Evolutionary conservation across 1,140 invertebrate genomes (phyloP).

Genomic region (Aradophagus sp.): DNA sequence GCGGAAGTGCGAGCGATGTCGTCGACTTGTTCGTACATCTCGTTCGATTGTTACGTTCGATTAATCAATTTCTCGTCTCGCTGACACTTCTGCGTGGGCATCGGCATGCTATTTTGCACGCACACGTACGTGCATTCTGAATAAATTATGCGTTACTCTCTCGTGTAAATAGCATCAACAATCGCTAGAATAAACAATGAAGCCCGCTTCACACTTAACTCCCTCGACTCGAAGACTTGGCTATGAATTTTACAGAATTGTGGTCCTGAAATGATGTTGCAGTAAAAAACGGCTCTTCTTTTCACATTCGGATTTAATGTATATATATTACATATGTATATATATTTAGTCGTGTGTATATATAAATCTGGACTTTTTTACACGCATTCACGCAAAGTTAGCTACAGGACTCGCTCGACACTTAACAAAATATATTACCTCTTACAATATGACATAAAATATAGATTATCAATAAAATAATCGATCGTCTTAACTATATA

Average conservation of each 20-base stretch:
- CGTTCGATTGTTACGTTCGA: slow-evolving; percentile 25
- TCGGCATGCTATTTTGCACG: slow-evolving; percentile 11
- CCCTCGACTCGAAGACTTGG: slow-evolving; percentile 32
- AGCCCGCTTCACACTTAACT: slow-evolving; percentile 67
- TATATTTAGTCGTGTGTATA: slow-evolving; percentile 4
- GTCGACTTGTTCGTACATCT: too few relatives aligned
- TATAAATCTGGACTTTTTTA: slow-evolving; percentile 4
- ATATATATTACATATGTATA: too few relatives aligned
- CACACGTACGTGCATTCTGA: slow-evolving; percentile 29
- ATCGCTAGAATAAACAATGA: slow-evolving; percentile 66
- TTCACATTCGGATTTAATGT: too few relatives aligned
- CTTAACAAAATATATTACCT: slow-evolving; percentile 73
- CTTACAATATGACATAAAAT: slow-evolving; percentile 67
- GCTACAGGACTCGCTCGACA: slow-evolving; percentile 34
- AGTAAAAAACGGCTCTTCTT: too few relatives aligned
- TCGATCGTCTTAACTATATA: slow-evolving; percentile 56
- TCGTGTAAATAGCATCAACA: slow-evolving; percentile 59
- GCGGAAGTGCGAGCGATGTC: slow-evolving; percentile 12
- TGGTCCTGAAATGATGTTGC: too few relatives aligned
- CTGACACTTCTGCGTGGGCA: slow-evolving; percentile 23
- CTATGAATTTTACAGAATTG: too few relatives aligned
- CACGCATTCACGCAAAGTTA: slow-evolving; percentile 8
- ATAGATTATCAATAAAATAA: slow-evolving; percentile 56
- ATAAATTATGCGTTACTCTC: slow-evolving; percentile 43
- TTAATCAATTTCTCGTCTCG: slow-evolving; percentile 25